A percentile compares a stretch with the other conserved stretches of the same genome.
Conservation (phyloP, 2,797 vertebrate genomes). For the Rhynchotus rufescens region DNA sequence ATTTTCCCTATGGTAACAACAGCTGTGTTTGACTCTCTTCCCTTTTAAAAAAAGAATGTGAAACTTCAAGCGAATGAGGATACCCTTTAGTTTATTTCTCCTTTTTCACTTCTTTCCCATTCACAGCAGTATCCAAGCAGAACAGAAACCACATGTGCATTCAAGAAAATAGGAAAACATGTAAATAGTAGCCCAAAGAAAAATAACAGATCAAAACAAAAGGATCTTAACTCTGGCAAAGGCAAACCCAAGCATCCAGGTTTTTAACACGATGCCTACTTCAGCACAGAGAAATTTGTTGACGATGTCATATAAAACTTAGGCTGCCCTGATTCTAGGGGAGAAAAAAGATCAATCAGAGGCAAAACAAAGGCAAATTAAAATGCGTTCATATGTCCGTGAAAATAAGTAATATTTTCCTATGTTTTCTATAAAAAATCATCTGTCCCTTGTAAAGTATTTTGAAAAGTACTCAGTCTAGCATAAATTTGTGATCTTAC, state of each 20-base stretch:
- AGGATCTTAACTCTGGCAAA: neutral
- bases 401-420: neutral
- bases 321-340: neutral
- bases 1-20: neutral
- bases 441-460: neutral
- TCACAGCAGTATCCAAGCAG: neutral
- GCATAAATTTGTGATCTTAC: neutral
- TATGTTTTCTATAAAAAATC: neutral
- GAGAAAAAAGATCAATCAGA: neutral
- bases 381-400: neutral
- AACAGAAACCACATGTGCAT: neutral
- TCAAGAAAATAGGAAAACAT: neutral
- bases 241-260: neutral
- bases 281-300: neutral
- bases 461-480: neutral
- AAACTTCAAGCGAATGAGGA: neutral
- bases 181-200: neutral
- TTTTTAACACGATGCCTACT: neutral
- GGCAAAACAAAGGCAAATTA: neutral
- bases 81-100: neutral
- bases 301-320: neutral
- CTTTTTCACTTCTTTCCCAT: neutral
- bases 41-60: neutral
- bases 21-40: neutral
- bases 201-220: neutral